A percentile compares a stretch with the other conserved stretches of the same genome.
phyloP scores from a whole-genome alignment of 2,888 invertebrate species.

The Andricus curvator region DNA sequence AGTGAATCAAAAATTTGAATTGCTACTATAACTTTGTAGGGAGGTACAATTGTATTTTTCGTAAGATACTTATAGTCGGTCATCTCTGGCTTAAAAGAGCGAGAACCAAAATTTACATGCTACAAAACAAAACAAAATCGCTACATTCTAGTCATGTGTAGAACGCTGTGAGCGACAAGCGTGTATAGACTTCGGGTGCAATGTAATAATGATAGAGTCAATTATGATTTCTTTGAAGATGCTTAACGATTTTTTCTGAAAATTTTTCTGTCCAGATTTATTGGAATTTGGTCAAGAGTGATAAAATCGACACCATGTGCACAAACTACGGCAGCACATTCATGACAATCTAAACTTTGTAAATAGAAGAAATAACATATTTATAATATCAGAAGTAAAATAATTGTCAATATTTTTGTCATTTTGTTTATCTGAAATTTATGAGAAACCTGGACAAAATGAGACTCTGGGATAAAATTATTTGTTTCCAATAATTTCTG shows the following conservation, averaged over 20 bases:
- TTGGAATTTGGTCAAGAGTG: not conserved
- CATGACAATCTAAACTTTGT: not conserved
- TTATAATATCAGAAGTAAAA: not conserved
- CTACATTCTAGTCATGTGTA: conserved; percentile 6
- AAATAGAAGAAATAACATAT: not conserved
- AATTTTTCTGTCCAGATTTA: not conserved
- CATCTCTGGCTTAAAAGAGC: not conserved
- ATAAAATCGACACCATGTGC: not conserved
- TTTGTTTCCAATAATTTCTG: too few species aligned
- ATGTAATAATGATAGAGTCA: not conserved
- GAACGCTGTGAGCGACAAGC: not conserved
- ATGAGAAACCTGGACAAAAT: too few species aligned
- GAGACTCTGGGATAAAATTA: too few species aligned
- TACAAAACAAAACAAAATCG: not conserved
- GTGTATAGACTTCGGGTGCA: not conserved
- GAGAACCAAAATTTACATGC: not conserved
- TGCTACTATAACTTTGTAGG: not conserved
- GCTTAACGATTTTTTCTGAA: not conserved
- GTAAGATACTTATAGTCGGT: not conserved
- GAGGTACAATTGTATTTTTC: not conserved
- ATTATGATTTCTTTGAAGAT: not conserved
- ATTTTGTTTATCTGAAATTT: too few species aligned
- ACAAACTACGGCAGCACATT: not conserved
- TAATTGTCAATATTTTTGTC: not conserved
- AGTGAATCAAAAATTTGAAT: too few species aligned